Percentiles rank a stretch among this genome's conserved stretches.
Conservation (phyloP, 2,113 vertebrate species). For the Cyanoderma ruficeps region DNA sequence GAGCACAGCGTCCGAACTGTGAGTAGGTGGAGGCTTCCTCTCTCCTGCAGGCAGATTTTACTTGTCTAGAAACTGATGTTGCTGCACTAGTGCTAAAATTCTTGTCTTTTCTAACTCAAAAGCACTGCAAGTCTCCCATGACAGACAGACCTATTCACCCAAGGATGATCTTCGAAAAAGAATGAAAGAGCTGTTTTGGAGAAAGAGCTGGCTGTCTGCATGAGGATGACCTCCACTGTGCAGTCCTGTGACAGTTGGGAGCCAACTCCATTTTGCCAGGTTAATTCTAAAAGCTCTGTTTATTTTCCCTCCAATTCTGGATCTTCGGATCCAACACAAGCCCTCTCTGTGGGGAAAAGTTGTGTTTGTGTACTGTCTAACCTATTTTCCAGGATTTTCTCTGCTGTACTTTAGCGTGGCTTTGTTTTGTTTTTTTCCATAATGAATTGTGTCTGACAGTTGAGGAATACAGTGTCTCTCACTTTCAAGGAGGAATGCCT, state of each 20-base stretch:
- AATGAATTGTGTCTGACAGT: not conserved
- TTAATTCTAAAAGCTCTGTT: constrained; percentile 18
- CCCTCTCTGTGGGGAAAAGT: not conserved
- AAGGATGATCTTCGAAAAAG: not conserved
- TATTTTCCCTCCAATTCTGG: not conserved
- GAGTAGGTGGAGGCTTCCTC: not conserved
- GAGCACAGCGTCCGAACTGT: not conserved
- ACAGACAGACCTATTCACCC: fast-evolving
- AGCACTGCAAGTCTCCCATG: not conserved
- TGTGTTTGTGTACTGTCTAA: not conserved
- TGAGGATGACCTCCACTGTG: not conserved
- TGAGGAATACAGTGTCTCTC: not conserved
- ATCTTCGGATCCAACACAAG: not conserved
- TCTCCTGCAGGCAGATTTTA: not conserved
- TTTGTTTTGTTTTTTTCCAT: not conserved
- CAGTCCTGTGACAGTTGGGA: not conserved
- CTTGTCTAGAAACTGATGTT: not conserved
- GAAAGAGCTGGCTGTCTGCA: not conserved
- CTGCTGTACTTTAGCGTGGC: not conserved
- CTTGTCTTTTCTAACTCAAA: not conserved
- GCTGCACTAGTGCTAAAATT: not conserved
- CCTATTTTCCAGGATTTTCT: not conserved
- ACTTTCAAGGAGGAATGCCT: not conserved
- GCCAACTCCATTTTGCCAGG: not conserved
- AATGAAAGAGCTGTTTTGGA: not conserved